Conservation (phyloP, 1,140 invertebrate species). For the Pseudomyrmex flavicornis region DNA sequence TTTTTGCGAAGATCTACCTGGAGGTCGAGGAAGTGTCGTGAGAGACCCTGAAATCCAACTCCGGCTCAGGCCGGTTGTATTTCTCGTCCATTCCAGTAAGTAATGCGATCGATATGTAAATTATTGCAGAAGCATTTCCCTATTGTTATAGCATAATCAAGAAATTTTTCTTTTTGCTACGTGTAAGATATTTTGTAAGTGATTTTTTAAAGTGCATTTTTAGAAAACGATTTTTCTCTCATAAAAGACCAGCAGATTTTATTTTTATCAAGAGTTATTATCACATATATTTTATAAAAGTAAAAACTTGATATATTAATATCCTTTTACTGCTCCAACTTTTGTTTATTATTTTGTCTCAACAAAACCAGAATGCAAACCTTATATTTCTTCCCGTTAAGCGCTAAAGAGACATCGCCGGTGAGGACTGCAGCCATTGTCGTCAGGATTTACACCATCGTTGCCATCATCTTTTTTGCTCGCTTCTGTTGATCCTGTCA, state of each 20-base stretch:
- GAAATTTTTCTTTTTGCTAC: not conserved
- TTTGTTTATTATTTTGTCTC: not conserved
- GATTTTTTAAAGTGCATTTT: not conserved
- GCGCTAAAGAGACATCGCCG: not conserved
- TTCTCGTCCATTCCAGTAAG: slow-evolving; percentile 8
- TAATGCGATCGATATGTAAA: slow-evolving; percentile 32
- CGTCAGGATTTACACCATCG: not conserved
- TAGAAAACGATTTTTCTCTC: not conserved
- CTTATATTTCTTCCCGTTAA: not conserved
- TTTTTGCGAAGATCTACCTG: slow-evolving; percentile 61
- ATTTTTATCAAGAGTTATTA: not conserved
- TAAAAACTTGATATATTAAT: too few species aligned
- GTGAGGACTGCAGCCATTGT: slow-evolving; percentile 1
- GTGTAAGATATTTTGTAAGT: not conserved
- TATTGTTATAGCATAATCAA: not conserved
- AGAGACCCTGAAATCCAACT: slow-evolving; percentile 48
- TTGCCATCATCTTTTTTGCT: not conserved
- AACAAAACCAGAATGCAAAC: not conserved
- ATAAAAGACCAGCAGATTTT: not conserved
- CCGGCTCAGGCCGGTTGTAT: not conserved
- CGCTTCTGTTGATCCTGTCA: slow-evolving; percentile 2
- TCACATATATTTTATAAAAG: too few species aligned
- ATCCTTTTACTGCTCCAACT: too few species aligned
- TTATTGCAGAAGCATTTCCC: slow-evolving; percentile 15
- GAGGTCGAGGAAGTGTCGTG: slow-evolving; percentile 49